These are phyloP conservation scores for Tetragonula carbonaria DNA, from an alignment of 2,888 invertebrate species.

Conservation along the genomic window DNA sequence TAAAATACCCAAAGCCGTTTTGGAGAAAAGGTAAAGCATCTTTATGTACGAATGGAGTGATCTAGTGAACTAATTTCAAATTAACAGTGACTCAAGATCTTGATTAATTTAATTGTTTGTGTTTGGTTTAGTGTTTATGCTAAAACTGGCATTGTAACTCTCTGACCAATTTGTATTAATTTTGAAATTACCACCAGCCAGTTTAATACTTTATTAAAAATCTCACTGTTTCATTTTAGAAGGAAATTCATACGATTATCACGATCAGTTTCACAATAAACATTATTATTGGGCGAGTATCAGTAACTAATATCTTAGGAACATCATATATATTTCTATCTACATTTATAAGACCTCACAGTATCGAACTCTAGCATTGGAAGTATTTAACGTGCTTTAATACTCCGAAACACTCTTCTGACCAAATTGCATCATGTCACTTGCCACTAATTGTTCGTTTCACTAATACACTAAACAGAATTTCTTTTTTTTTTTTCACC, in stretches of 20 bases:
- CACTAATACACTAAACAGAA: slow-evolving; percentile 61
- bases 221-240: slow-evolving; percentile 60
- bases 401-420: slow-evolving; percentile 15
- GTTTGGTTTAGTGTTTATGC: slow-evolving; percentile 72
- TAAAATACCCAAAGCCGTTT: slow-evolving; percentile 55
- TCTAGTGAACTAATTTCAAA: slow-evolving; percentile 75
- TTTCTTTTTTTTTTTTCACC: slow-evolving; percentile 13
- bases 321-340: slow-evolving; percentile 27
- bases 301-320: slow-evolving; percentile 14
- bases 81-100: slow-evolving; percentile 73
- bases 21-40: slow-evolving; percentile 75
- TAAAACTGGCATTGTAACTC: slow-evolving; percentile 58
- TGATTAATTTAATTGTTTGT: slow-evolving; percentile 72
- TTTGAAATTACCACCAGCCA: slow-evolving; percentile 71
- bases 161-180: slow-evolving; percentile 62
- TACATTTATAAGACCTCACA: background rate
- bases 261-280: slow-evolving; percentile 20
- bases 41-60: slow-evolving; percentile 77
- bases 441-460: slow-evolving; percentile 33
- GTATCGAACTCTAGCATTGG: slow-evolving; percentile 10
- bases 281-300: slow-evolving; percentile 3
- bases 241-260: background rate
- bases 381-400: background rate
- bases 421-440: slow-evolving; percentile 39
- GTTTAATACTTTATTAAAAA: slow-evolving; percentile 65